These are phyloP conservation scores for Oreortyx pictus DNA, from an alignment of 2,797 vertebrate species.

Conservation along the genomic window DNA sequence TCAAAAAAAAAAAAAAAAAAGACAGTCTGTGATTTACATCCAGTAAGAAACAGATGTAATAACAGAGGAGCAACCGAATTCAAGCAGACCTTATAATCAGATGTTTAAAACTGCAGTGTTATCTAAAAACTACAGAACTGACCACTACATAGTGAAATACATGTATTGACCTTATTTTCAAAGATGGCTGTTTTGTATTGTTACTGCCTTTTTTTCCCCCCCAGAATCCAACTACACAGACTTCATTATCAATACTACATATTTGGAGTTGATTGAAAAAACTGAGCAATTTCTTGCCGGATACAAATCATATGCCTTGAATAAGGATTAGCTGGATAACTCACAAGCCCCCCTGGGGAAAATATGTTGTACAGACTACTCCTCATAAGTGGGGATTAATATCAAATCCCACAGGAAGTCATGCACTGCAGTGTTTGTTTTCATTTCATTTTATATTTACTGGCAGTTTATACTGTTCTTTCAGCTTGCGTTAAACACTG, in stretches of 20 bases:
- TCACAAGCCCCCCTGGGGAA: constrained; percentile 57
- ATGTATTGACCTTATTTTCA: neutral
- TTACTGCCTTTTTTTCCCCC: neutral
- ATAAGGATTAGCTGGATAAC: constrained; percentile 63
- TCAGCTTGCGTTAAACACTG: constrained; percentile 47
- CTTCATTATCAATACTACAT: constrained; percentile 30
- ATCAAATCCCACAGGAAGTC: constrained; percentile 70
- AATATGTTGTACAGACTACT: constrained; percentile 67
- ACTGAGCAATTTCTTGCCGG: neutral
- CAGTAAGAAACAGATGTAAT: neutral
- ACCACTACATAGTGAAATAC: neutral
- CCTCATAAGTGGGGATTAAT: constrained; percentile 67
- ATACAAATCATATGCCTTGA: constrained; percentile 58
- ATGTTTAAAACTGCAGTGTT: neutral
- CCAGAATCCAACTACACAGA: neutral
- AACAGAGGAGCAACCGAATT: neutral
- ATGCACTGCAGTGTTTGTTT: constrained; percentile 67
- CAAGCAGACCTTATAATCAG: neutral
- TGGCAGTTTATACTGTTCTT: constrained; percentile 62
- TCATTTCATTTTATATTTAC: constrained; percentile 64
- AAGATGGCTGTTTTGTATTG: neutral
- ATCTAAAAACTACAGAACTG: neutral
- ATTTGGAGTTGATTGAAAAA: constrained; percentile 46
- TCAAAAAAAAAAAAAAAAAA: neutral
- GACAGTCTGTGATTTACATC: neutral